Evolutionary conservation across 2,888 invertebrate genomes (phyloP), one percentile per base, ranked within the genome.

Genomic region (Mythimna ferrago): DNA sequence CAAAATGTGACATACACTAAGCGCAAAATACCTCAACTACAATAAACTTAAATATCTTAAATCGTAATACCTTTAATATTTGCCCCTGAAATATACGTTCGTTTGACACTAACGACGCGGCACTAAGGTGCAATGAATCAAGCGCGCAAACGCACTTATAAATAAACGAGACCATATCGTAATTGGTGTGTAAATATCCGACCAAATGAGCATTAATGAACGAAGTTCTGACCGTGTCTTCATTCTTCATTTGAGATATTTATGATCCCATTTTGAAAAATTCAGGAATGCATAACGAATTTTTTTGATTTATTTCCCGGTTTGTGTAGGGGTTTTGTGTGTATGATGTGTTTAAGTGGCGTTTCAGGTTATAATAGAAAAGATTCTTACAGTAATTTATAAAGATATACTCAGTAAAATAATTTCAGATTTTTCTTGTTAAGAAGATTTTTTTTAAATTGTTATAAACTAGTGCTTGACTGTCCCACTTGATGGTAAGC

Each of bases 121-220:
- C 84, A 83, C 88, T 85, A 88, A 92, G 84, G 81, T 84, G 89
- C 90, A 88, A 93, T 93, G 92, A 93, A 93, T 94, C 93, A 93
- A 88, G 76, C 85, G 84, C 81, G 80, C 85, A 82, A 80, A 75
- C 87, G 86, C 84, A 73, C 80, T 85, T 89, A 92, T 93, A 93
- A 94, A 92, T 93, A 92, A 89, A 87, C 88, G 85, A 86, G 85
- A 88, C 90, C 91, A 91, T 92, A 92, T 90, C 88, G 89, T 93
- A 94, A 94, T 94, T 94, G 94, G 93, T 89, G 92, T 88, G 93
- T 94, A 94, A 94, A 94, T 94, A 94, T 92, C 87, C 88, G 76
- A 81, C 89, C 88, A 93, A 93, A 92, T 94, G 92, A 93, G 91
- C 92, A 87, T 92, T 94, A 93, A 94, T 94, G 93, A 93, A 89